phyloP scores from a whole-genome alignment of 2,888 invertebrate genomes.

The Aphidius colemani region DNA sequence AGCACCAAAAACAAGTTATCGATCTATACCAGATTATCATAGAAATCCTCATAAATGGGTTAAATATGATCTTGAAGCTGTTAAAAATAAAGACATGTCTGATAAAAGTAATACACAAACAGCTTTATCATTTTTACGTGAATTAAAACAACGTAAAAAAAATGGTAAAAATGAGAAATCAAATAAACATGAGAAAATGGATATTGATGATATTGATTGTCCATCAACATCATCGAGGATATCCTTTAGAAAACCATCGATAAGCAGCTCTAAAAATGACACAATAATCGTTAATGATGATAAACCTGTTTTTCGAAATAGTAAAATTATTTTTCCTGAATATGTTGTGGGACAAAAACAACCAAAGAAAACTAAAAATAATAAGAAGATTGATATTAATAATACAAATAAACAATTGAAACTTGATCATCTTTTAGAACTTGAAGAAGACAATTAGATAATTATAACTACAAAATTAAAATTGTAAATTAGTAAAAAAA shows the following conservation, averaged over 20 bases:
- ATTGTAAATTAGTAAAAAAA: too few relatives aligned
- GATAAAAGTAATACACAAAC: constrained; percentile 78
- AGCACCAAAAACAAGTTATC: constrained; percentile 59
- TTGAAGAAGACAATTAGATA: constrained; percentile 53
- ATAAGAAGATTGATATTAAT: constrained; percentile 35
- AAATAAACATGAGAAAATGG: constrained; percentile 39
- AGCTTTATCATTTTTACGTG: constrained; percentile 76
- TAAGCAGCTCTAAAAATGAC: constrained; percentile 11
- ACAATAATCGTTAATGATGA: constrained; percentile 41
- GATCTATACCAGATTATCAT: constrained; percentile 63
- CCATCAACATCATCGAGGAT: constrained; percentile 33
- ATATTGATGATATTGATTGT: constrained; percentile 31
- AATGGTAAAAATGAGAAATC: constrained; percentile 44
- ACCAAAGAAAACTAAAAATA: constrained; percentile 62
- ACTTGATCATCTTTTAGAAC: constrained; percentile 64
- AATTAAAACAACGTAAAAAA: constrained; percentile 66
- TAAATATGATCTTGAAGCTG: constrained; percentile 80
- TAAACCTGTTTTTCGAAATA: constrained; percentile 67
- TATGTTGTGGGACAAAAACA: constrained; percentile 75
- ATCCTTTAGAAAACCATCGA: constrained; percentile 43
- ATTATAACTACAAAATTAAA: background rate
- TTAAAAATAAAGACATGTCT: constrained; percentile 75
- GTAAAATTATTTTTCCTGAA: constrained; percentile 80
- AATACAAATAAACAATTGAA: constrained; percentile 59
- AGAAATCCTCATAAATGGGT: constrained; percentile 83